phyloP scores from a whole-genome alignment of 2,113 vertebrate genomes.

The Alaudala cheleensis region DNA sequence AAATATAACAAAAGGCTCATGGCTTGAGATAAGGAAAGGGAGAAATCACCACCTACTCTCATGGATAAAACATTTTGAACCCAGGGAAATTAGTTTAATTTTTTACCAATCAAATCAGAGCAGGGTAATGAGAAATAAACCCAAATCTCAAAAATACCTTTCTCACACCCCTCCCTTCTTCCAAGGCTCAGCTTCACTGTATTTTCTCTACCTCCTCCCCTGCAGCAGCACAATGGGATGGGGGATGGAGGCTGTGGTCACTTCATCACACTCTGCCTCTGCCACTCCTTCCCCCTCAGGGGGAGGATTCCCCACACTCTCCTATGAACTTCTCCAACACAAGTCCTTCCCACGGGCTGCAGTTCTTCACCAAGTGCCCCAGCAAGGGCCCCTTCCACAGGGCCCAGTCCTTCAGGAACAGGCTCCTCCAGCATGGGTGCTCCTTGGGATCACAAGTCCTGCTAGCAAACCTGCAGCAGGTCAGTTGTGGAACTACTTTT shows the following conservation, averaged over 20 bases:
- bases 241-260: neutral
- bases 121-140: neutral
- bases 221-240: neutral
- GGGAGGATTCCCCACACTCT: neutral
- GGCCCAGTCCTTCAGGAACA: neutral
- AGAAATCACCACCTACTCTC: neutral
- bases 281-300: neutral
- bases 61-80: neutral
- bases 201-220: neutral
- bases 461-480: fast-evolving
- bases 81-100: neutral
- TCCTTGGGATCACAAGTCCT: neutral
- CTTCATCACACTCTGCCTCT: neutral
- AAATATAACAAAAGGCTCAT: neutral
- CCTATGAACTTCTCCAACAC: neutral
- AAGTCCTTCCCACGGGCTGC: neutral
- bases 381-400: neutral
- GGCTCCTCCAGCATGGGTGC: neutral
- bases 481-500: neutral
- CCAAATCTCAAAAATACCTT: neutral
- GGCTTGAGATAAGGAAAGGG: neutral
- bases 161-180: neutral
- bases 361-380: neutral
- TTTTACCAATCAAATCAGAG: neutral
- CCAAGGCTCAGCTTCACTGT: neutral